Percentiles rank a stretch among this genome's conserved stretches.
Conservation (phyloP, 1,140 invertebrate genomes). For the Drosophila kanapiae region DNA sequence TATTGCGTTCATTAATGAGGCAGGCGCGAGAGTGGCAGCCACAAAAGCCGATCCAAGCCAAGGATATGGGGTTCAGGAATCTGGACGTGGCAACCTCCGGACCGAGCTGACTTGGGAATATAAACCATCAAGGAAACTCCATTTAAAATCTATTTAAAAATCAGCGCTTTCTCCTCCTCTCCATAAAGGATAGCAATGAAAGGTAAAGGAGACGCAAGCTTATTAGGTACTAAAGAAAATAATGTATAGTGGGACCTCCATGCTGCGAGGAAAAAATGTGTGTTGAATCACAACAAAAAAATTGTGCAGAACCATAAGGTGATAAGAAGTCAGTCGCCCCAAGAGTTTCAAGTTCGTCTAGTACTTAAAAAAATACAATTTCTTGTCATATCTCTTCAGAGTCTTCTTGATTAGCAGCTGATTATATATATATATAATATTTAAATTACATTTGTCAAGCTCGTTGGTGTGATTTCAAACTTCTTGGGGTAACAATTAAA, state of each 20-base stretch:
- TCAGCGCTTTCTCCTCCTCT: neutral
- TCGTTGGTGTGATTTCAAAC: too few species aligned
- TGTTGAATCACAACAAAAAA: neutral
- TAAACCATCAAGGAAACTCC: conserved; percentile 26
- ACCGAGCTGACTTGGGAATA: conserved; percentile 8
- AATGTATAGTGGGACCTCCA: neutral
- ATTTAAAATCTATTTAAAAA: conserved; percentile 45
- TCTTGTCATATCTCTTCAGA: neutral
- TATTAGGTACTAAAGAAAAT: neutral
- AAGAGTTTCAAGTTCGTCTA: neutral
- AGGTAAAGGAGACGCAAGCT: neutral
- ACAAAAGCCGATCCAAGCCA: conserved; percentile 42
- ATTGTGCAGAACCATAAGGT: neutral
- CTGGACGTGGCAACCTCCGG: conserved; percentile 35
- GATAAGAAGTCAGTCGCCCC: neutral
- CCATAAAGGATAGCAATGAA: conserved; percentile 3
- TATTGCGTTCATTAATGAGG: conserved; percentile 76
- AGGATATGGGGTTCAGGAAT: conserved; percentile 20
- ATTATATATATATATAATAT: neutral
- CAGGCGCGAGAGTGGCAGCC: conserved; percentile 53
- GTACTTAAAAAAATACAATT: neutral
- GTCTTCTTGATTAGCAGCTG: neutral
- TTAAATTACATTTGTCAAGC: neutral
- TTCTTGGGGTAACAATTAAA: too few species aligned
- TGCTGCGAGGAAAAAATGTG: neutral